Percentiles rank a stretch among this genome's conserved stretches.
Conservation (phyloP, 2,797 vertebrate species). For the Smutsia gigantea region DNA sequence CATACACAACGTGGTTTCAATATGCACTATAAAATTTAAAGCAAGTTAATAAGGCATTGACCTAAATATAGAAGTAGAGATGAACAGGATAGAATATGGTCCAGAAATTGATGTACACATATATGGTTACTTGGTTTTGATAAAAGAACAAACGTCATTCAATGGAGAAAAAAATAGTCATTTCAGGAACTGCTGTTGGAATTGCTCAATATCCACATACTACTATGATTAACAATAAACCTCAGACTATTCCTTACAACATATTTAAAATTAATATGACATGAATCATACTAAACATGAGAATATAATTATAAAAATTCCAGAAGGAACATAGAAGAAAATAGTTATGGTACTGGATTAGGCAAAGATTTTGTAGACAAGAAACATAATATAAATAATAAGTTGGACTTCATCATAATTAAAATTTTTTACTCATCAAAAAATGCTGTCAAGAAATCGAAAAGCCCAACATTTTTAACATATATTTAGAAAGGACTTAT, state of each 20-base stretch:
- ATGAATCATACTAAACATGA: not conserved
- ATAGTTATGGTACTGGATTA: fast-evolving
- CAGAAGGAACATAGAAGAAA: not conserved
- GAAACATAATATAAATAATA: not conserved
- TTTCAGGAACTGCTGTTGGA: not conserved
- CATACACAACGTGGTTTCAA: not conserved
- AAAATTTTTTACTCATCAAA: not conserved
- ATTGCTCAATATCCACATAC: not conserved
- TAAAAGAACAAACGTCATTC: not conserved
- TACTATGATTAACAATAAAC: not conserved
- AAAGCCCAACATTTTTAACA: not conserved
- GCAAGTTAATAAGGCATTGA: not conserved
- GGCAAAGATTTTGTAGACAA: not conserved
- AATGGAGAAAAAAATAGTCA: not conserved
- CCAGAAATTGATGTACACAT: not conserved
- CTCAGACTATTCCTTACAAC: not conserved
- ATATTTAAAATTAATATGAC: not conserved
- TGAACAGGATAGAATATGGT: not conserved
- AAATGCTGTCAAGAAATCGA: not conserved
- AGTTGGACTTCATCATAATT: not conserved
- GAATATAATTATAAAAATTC: not conserved
- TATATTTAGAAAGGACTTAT: not conserved
- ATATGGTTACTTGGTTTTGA: not conserved
- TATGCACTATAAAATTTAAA: not conserved
- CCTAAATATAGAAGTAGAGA: not conserved